Conservation (phyloP, 2,113 vertebrate species). For the Falco punctatus region DNA sequence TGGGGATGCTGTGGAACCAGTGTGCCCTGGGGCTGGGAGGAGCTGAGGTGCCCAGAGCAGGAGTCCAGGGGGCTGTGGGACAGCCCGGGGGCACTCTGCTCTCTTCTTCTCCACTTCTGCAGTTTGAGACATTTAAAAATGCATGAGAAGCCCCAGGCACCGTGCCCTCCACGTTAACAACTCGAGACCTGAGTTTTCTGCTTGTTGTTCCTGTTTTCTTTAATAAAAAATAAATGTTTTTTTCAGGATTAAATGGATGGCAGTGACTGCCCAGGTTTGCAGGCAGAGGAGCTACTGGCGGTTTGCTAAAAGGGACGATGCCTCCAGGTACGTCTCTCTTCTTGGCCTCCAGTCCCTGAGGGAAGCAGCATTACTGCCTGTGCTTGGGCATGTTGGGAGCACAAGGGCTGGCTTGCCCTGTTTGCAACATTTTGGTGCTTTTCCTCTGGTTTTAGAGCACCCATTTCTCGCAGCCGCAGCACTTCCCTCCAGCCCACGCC, state of each 20-base stretch:
- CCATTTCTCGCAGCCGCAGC: neutral
- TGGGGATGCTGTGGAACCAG: fast-evolving
- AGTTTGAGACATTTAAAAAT: neutral
- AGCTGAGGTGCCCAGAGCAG: neutral
- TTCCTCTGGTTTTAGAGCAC: neutral
- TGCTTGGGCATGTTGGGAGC: neutral
- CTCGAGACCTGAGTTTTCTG: neutral
- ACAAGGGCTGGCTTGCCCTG: neutral
- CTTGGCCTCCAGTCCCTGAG: neutral
- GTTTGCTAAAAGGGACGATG: neutral
- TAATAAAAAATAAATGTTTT: neutral
- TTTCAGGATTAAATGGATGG: neutral
- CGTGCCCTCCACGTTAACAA: neutral
- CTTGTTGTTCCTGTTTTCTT: neutral
- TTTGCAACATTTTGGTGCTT: neutral
- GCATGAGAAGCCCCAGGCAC: neutral
- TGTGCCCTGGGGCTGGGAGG: neutral
- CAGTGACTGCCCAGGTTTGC: neutral
- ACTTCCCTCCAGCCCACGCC: neutral
- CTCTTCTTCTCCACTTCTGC: neutral
- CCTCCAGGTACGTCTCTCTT: neutral
- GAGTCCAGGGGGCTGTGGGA: neutral
- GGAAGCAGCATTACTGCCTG: neutral
- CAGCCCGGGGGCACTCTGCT: neutral
- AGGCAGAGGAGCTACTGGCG: neutral